Evolutionary conservation across 2,113 vertebrate species (phyloP), one percentile per base, ranked within the genome.

Genomic region (Leucosticte australis): DNA sequence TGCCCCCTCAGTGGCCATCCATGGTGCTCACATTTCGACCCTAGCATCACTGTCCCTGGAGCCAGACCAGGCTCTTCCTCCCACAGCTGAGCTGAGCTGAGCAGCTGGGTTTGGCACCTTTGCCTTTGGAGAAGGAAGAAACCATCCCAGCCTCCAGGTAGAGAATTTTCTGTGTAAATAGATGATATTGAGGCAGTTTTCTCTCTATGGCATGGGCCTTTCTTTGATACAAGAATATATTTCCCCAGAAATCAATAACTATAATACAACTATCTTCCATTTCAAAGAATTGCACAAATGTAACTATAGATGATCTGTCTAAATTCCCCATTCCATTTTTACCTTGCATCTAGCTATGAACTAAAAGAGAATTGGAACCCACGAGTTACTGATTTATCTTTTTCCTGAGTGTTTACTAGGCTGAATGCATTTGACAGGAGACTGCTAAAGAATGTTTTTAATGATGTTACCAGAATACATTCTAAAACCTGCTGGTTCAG

Each of bases 1-100:
- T 24, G 17, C 6, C 46, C 41, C 33, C 12, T 69, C 63, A 60
- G 10, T 62, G 82, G 31, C 31, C 2, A 3, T 14, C 30, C 3
- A 0, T 13, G 23, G 3, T 28, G 39, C 35, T 27, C 35, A 39
- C 17, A 67, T 63, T 67, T 85, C 46, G 67, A 21, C 17, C 23
- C 18, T 16, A 39, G 7, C n/a, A 41, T 7, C 24, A 37, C 28
- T 26, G 14, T 4, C 30, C 27, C 22, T 62, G 20, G 7, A 73
- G 13, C 13, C 3, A 6, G 15, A n/a, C 9, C 46, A 77, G 24
- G 41, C 1, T 1, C 46, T 65, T 70, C 26, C 15, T 87, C 30
- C 20, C n/a, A 35, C 0, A 0, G 27, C 21, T 41, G 0, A 7
- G 27, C 21, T 44, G 0, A 7, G 6, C 9, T 50, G 28, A 76